A percentile compares a stretch with the other conserved stretches of the same genome.
phyloP scores from a whole-genome alignment of 2,797 vertebrate genomes.

The Spea hammondii region DNA sequence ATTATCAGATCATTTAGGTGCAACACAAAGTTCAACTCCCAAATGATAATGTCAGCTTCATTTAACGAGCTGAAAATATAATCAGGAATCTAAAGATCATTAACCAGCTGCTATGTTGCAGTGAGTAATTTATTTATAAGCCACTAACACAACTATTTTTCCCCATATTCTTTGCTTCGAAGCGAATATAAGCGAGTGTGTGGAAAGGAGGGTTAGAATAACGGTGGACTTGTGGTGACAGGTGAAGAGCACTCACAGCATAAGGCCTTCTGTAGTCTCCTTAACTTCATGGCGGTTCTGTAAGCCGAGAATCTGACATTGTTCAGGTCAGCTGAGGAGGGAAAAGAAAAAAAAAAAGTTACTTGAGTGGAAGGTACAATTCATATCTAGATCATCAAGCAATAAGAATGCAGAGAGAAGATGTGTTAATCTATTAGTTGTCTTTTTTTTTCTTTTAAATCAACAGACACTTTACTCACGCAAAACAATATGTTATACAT shows the following conservation, averaged over 20 bases:
- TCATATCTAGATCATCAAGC: too few relatives aligned
- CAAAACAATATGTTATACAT: too few relatives aligned
- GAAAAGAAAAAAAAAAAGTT: conserved; percentile 25
- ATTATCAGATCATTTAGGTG: conserved; percentile 38
- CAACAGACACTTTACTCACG: too few relatives aligned
- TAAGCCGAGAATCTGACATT: conserved; percentile 97
- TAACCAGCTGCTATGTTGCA: conserved; percentile 47
- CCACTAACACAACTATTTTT: conserved; percentile 15
- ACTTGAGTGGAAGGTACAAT: background rate
- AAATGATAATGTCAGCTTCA: conserved; percentile 43
- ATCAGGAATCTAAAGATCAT: conserved; percentile 45
- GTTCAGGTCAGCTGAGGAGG: conserved; percentile 89
- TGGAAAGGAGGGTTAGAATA: fast-evolving
- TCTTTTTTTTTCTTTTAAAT: too few relatives aligned
- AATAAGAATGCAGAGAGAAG: too few relatives aligned
- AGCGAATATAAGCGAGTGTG: background rate
- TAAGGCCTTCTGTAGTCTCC: conserved; percentile 96
- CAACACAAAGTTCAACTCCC: conserved; percentile 40
- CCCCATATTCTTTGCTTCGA: conserved; percentile 11
- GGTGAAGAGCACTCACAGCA: conserved; percentile 83
- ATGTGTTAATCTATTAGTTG: too few relatives aligned
- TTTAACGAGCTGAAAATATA: conserved; percentile 39
- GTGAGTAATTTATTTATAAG: conserved; percentile 40
- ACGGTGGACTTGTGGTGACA: background rate
- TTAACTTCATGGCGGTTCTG: conserved; percentile 96